Conservation (phyloP, 2,113 vertebrate species). For the Saccopteryx leptura region DNA sequence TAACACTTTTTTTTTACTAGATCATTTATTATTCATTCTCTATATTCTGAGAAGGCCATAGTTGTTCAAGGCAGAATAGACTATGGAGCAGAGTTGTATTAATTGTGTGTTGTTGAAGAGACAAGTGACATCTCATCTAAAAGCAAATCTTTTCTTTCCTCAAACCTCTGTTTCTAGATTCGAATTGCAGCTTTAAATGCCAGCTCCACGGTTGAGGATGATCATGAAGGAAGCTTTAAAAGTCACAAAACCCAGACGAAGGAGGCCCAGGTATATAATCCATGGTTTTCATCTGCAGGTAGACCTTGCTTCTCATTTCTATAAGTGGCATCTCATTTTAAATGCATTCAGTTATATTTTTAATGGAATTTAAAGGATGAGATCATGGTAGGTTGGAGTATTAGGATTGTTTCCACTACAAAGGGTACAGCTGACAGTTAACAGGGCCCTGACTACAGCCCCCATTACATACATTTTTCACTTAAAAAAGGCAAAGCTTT, state of each 20-base stretch:
- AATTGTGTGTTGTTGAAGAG: not conserved
- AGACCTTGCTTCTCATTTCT: not conserved
- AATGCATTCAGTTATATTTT: not conserved
- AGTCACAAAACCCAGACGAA: constrained; percentile 96
- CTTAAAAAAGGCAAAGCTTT: constrained; percentile 1
- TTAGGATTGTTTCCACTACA: not conserved
- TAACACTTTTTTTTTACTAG: not conserved
- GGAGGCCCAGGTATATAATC: constrained; percentile 94
- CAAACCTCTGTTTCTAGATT: constrained; percentile 89
- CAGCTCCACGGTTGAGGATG: constrained; percentile 93
- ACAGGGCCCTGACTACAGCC: not conserved
- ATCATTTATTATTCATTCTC: not conserved
- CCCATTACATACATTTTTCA: not conserved
- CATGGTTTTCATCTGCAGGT: not conserved
- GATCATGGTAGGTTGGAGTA: not conserved
- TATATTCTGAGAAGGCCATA: not conserved
- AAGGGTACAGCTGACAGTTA: not conserved
- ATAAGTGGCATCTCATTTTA: not conserved
- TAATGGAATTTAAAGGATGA: not conserved
- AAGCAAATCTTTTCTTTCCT: not conserved
- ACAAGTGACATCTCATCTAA: not conserved
- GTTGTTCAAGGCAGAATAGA: not conserved
- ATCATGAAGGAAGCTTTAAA: constrained; percentile 94
- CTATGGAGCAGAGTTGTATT: not conserved
- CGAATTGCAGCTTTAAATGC: constrained; percentile 98